Conservation (phyloP, 2,888 invertebrate genomes). For the Cepaea hortensis region DNA sequence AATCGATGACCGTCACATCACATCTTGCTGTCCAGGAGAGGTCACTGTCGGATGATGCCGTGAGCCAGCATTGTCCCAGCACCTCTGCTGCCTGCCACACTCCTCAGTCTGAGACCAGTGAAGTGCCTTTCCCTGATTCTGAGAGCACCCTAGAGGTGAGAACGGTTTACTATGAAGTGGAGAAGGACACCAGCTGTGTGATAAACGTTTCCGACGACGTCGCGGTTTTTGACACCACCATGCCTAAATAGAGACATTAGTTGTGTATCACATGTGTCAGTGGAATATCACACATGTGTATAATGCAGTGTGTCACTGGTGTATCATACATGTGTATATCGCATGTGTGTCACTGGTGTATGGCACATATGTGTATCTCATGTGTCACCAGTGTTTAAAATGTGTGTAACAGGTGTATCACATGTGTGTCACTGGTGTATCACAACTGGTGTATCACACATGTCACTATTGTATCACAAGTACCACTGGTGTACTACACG, state of each 20-base stretch:
- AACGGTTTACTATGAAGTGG: conserved; percentile 41
- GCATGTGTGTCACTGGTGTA: too few species aligned
- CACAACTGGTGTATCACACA: too few species aligned
- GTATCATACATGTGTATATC: too few species aligned
- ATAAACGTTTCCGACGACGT: conserved; percentile 40
- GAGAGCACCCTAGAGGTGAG: conserved; percentile 31
- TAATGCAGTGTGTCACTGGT: too few species aligned
- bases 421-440: too few species aligned
- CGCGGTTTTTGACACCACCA: not conserved
- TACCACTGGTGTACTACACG: too few species aligned
- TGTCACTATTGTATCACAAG: too few species aligned
- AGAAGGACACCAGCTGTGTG: conserved; percentile 47
- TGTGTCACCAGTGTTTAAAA: too few species aligned
- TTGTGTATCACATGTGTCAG: too few species aligned
- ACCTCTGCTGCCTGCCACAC: conserved; percentile 33
- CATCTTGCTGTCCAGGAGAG: conserved; percentile 71
- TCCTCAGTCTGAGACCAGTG: conserved; percentile 36
- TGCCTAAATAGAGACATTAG: not conserved
- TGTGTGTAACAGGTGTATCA: too few species aligned
- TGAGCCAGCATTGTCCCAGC: conserved; percentile 27
- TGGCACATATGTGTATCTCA: too few species aligned
- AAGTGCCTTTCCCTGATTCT: conserved; percentile 27
- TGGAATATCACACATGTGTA: too few species aligned
- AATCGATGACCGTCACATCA: conserved; percentile 63
- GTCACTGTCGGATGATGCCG: conserved; percentile 65